Base-by-base conservation (phyloP, 2,888 invertebrate genomes). In the Ophion slaviceki region DNA sequence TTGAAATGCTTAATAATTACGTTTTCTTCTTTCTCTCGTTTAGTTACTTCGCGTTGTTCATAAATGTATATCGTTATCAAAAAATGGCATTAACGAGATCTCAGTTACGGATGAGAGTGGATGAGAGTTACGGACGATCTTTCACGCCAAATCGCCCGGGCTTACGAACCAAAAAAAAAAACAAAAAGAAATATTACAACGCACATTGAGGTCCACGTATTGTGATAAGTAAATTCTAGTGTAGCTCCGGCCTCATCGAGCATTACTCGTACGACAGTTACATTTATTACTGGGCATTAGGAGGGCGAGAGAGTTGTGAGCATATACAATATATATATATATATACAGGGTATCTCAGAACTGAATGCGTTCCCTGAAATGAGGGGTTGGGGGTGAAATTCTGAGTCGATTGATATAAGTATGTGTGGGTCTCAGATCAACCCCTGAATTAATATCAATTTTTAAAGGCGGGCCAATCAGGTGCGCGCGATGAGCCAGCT, bases 11-110 rank as follows among this genome's bases (percentile, higher is more conserved):
- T 79, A 85, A 77, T 53, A 79, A 62, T 76, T 82, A 86, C 79
- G 71, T 72, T 83, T 84, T 68, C 2, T 45, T 10, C 72, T 79
- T 80, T 72, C 11, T 79, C 64, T 40, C 40, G 40, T 40, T 40
- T 40, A 70, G 57, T 66, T 74, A 64, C 20, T 45, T 47, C 28
- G 59, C 24, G 10, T 62, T 62, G 68, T 76, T 62, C 57, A 80
- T 70, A 64, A 84, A 80, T 89, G 89, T 88, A 89, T 89, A 89
- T 87, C 82, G 81, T 86, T 89, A 89, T 88, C 84, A 89, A 89
- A 89, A 90, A 91, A 91, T 92, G 90, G 90, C 90, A 89, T 90
- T 88, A 89, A 91, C 90, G 90, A 91, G 92, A 92, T 91, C 91
- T 90, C 88, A 88, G 86, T 90, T 89, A 86, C 83, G 81, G 87